Base-by-base conservation (phyloP, 1,140 invertebrate species). In the Maniola jurtina region DNA sequence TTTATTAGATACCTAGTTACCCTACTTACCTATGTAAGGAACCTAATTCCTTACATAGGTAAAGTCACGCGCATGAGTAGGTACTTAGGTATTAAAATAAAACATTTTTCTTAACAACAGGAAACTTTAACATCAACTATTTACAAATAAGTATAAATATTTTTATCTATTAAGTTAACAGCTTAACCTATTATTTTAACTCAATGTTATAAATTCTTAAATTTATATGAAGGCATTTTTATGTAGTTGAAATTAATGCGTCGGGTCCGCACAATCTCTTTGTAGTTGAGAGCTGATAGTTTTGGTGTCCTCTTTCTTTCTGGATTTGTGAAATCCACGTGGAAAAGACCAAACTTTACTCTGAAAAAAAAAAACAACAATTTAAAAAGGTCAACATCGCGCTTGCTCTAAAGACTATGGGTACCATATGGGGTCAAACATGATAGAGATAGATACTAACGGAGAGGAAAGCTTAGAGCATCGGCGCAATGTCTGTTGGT, bases 331-430 rank as follows among this genome's bases (percentile, higher is more conserved):
- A 96, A 97, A 80, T 97, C 93, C 0, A 97, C 95, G 14, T 93
- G 91, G 74, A 94, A 94, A 0, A 97, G 75, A 1, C 96, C 96
- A 82, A 96, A 97, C 70, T 92, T 93, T 70, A 93, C 89, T 4
- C 93, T 94, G 88, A 92, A 84, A 65, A 48, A 48, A 59, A 45
- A 48, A 14, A 56, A 25, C 15, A 25, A 16, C n/a, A 34, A 36
- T 1, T 25, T 8, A 61, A 35, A 1, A 35, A 35, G 10, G 7
- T 14, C n/a, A n/a, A n/a, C n/a, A n/a, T n/a, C n/a, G n/a, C n/a
- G n/a, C n/a, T n/a, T n/a, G n/a, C n/a, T n/a, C n/a, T n/a, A n/a
- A n/a, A n/a, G n/a, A n/a, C n/a, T n/a, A n/a, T n/a, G n/a, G n/a
- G n/a, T n/a, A n/a, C n/a, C n/a, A n/a, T n/a, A n/a, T n/a, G n/a